These are phyloP conservation scores for Martes martes DNA, from an alignment of 2,113 vertebrate species.

Conservation along the genomic window DNA sequence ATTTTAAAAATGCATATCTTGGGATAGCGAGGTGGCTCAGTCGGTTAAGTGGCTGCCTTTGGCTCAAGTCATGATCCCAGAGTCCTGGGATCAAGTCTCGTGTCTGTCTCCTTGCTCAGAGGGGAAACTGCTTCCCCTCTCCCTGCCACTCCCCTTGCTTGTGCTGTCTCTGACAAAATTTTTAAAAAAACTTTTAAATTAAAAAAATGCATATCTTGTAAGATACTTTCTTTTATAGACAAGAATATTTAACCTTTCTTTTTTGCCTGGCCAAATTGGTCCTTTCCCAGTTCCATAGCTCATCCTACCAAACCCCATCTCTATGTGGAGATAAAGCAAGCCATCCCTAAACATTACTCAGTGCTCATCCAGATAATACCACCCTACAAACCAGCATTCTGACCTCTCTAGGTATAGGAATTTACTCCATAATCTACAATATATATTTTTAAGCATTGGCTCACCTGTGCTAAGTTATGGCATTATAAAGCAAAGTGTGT, in stretches of 20 bases:
- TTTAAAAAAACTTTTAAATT: too few species aligned
- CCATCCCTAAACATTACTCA: too few species aligned
- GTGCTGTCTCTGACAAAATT: too few species aligned
- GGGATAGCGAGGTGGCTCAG: too few species aligned
- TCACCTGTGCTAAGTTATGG: not conserved
- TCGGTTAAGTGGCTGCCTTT: too few species aligned
- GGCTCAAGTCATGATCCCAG: too few species aligned
- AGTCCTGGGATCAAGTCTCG: too few species aligned
- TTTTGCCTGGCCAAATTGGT: not conserved
- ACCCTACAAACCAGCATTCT: not conserved
- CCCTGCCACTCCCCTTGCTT: too few species aligned
- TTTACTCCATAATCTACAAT: not conserved
- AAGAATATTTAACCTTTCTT: not conserved
- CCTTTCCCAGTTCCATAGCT: not conserved
- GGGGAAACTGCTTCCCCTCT: too few species aligned
- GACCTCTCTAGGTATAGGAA: not conserved
- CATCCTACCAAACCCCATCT: not conserved
- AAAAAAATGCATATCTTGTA: not conserved
- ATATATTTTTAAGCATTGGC: not conserved
- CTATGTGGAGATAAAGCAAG: not conserved
- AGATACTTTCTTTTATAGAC: not conserved
- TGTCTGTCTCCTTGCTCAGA: too few species aligned
- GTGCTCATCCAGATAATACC: not conserved
- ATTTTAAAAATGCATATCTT: not conserved
- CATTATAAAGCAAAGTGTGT: not conserved